These are phyloP conservation scores for Cephus pulcher DNA, from an alignment of 2,888 invertebrate genomes.

Conservation along the genomic window DNA sequence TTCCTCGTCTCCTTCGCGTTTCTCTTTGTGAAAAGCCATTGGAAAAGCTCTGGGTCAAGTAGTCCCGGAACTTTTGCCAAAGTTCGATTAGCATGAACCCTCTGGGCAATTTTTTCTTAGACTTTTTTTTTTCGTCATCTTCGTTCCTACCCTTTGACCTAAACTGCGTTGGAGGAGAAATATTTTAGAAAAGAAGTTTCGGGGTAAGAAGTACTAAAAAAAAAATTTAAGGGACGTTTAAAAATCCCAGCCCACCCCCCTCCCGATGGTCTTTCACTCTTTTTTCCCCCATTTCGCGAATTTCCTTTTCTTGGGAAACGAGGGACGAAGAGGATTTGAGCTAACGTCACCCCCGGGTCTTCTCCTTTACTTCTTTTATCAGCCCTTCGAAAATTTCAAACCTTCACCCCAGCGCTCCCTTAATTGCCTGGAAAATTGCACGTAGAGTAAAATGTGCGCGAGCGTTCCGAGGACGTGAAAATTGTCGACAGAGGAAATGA, in stretches of 20 bases:
- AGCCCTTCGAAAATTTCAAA: no score
- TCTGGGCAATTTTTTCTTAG: neutral
- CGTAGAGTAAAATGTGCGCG: no score
- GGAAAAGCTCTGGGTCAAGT: conserved; percentile 30
- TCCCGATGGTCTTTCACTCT: neutral
- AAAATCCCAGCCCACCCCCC: neutral
- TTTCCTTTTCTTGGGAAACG: neutral
- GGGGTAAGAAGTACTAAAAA: no score
- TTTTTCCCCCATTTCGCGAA: neutral
- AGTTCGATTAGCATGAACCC: conserved; percentile 21
- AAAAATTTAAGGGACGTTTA: no score
- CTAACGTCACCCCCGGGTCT: neutral
- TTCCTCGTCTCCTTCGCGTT: conserved; percentile 29
- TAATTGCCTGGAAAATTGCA: no score
- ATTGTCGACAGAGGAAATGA: no score
- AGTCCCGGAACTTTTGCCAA: conserved; percentile 35
- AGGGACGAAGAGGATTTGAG: neutral
- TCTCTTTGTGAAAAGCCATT: conserved; percentile 38
- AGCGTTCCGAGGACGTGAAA: no score
- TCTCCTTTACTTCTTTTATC: no score
- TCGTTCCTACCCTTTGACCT: neutral
- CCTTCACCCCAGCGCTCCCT: no score
- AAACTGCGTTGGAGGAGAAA: no score
- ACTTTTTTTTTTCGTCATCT: neutral
- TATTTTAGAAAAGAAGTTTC: no score